A percentile compares a stretch with the other conserved stretches of the same genome.
Conservation (phyloP, 2,797 vertebrate species). For the Coregonus ussuriensis region DNA sequence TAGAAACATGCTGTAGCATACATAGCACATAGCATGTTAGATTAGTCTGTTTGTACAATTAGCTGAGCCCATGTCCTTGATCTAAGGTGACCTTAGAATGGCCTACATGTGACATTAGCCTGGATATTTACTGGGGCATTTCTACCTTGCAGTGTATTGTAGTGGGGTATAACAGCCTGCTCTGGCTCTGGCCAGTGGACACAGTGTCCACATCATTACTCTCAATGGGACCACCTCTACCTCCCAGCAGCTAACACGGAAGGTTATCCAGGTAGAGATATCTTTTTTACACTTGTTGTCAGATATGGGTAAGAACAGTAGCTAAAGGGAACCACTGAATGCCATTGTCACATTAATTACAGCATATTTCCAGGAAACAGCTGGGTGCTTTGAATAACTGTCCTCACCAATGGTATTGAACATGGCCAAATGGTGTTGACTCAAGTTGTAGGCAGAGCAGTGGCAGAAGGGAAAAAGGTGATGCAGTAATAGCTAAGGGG, state of each 20-base stretch:
- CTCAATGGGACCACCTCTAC: slow-evolving; percentile 54
- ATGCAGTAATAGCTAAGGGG: not conserved
- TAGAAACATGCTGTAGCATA: not conserved
- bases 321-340: slow-evolving; percentile 15
- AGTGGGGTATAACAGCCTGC: slow-evolving; percentile 58
- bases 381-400: slow-evolving; percentile 82
- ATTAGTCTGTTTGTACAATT: slow-evolving; percentile 13
- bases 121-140: slow-evolving; percentile 73
- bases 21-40: not conserved
- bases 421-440: slow-evolving; percentile 16
- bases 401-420: not conserved
- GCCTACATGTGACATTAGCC: slow-evolving; percentile 66
- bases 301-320: not conserved
- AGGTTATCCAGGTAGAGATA: not conserved
- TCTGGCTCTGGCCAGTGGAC: slow-evolving; percentile 45
- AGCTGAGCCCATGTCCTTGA: slow-evolving; percentile 51
- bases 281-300: not conserved
- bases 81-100: slow-evolving; percentile 59
- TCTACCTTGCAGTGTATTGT: slow-evolving; percentile 65
- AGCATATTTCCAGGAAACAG: slow-evolving; percentile 72
- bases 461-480: no score
- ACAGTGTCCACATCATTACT: slow-evolving; percentile 69
- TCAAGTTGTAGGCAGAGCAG: not conserved
- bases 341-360: slow-evolving; percentile 7
- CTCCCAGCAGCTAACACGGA: slow-evolving; percentile 43